Base-by-base conservation (phyloP, 2,113 vertebrate species). In the Tylochromis polylepis region DNA sequence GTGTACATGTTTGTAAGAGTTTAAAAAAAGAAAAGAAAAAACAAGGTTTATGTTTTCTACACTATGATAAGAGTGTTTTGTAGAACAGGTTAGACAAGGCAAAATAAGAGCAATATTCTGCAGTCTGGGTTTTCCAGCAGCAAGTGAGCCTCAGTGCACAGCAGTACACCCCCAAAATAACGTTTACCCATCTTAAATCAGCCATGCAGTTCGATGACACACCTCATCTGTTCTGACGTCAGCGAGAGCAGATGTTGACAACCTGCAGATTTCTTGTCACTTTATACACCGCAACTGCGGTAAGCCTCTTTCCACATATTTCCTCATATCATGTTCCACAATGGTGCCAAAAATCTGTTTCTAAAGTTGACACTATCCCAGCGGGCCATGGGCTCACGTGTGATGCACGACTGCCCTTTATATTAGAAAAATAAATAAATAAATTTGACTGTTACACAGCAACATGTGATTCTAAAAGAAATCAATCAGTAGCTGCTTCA, bases 281-380 rank as follows among this genome's bases (percentile, higher is more conserved):
- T 80, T 15, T 15, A 78, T 56, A 29, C 70, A 79, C 27, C 53
- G 11, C 53, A 60, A 43, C 85, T 6, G 70, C 55, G 24, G 88
- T 75, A 70, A 89, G 34, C 58, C 38, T 31, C 29, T 90, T 84
- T 86, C 75, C 83, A 81, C 62, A 41, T 29, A 65, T 31, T 65
- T 81, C 60, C 87, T 9, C 58, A 46, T 60, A 82, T 92, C 67
- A 6, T 15, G 75, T 94, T 89, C 65, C 81, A 51, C 83, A 51
- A 27, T 1, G 10, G 20, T 34, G 49, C 75, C 62, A 80, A 89
- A 65, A 85, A 90, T 59, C 51, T 57, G 82, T 91, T 86, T 84
- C 59, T 12, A 59, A 38, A 72, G 51, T 85, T 46, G 14, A 62
- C 31, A 55, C 31, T 5, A 8, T 10, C n/a, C 15, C 15, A 14